Evolutionary conservation across 2,888 invertebrate species (phyloP).

Genomic region (Apodemia mormo): DNA sequence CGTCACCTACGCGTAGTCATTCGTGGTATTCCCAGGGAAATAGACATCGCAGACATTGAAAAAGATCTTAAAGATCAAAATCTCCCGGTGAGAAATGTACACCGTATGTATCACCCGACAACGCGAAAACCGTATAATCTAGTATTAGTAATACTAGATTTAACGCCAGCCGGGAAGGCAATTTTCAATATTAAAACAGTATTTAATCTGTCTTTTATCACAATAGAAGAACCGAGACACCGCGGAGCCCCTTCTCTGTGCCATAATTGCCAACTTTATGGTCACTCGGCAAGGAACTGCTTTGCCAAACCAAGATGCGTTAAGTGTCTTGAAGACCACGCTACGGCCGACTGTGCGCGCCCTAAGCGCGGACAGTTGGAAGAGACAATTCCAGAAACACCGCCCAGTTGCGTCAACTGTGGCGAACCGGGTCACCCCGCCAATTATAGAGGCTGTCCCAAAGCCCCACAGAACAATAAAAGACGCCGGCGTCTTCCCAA

Average conservation of each 20-base stretch:
- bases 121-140: too few relatives aligned
- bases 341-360: background rate
- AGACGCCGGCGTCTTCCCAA: too few relatives aligned
- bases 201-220: too few relatives aligned
- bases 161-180: conserved; percentile 16
- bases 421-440: background rate
- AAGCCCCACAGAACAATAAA: too few relatives aligned
- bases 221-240: background rate
- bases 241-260: background rate
- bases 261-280: background rate
- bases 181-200: background rate
- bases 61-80: conserved; percentile 4
- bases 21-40: background rate
- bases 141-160: background rate
- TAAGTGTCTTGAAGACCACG: too few relatives aligned
- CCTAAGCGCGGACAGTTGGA: background rate
- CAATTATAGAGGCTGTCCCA: too few relatives aligned
- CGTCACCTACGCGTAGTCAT: background rate
- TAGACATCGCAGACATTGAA: background rate
- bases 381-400: background rate
- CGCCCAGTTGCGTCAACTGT: background rate
- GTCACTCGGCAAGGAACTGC: background rate
- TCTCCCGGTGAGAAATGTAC: background rate
- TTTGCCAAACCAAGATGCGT: background rate
- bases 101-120: background rate